Percentiles rank a stretch among this genome's conserved stretches.
phyloP scores from a whole-genome alignment of 1,140 invertebrate species.

The Ostrea edulis region DNA sequence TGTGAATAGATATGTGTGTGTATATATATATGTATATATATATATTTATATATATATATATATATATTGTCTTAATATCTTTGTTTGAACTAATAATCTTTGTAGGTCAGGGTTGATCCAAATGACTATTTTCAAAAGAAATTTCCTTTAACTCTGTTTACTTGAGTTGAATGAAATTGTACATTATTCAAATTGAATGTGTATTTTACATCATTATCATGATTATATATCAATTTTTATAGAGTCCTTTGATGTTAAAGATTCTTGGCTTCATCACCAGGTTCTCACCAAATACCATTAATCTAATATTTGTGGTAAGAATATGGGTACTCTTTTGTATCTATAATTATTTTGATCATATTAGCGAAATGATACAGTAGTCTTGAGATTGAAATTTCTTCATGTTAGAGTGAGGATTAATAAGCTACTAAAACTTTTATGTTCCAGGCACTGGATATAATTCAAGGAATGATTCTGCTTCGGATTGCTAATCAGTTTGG shows the following conservation, averaged over 20 bases:
- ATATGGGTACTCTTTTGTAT: background rate
- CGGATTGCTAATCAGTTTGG: constrained; percentile 85
- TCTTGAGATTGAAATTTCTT: background rate
- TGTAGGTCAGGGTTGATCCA: too few species aligned
- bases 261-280: constrained; percentile 65
- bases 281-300: constrained; percentile 58
- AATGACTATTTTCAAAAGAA: too few species aligned
- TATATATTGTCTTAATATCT: too few species aligned
- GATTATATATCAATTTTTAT: constrained; percentile 54
- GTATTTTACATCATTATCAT: background rate
- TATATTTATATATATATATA: too few species aligned
- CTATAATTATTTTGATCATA: too few species aligned
- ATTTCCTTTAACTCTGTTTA: too few species aligned
- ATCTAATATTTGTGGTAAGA: constrained; percentile 74
- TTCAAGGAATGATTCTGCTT: constrained; percentile 85
- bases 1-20: too few species aligned
- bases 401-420: background rate
- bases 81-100: too few species aligned
- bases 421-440: background rate
- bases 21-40: too few species aligned
- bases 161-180: too few species aligned
- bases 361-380: constrained; percentile 3
- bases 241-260: constrained; percentile 86
- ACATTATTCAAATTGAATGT: too few species aligned
- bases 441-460: constrained; percentile 52